These are phyloP conservation scores for Lacanobia oleracea DNA, from an alignment of 2,888 invertebrate genomes.

Conservation along the genomic window DNA sequence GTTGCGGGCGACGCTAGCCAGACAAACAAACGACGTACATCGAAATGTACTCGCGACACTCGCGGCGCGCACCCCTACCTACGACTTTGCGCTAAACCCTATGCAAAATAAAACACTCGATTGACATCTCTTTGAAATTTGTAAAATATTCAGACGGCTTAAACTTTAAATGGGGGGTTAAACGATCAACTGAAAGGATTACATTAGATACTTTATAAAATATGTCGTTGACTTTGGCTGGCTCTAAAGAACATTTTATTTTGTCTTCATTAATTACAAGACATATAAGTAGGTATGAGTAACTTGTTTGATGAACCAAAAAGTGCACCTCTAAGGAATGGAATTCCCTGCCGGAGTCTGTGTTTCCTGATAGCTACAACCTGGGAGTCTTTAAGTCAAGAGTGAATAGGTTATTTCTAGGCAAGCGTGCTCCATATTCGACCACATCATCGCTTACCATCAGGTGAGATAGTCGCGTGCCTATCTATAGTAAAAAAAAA, in stretches of 20 bases:
- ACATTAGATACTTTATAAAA: slow-evolving; percentile 67
- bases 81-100: slow-evolving; percentile 79
- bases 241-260: slow-evolving; percentile 31
- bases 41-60: slow-evolving; percentile 88
- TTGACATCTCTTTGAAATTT: slow-evolving; percentile 90
- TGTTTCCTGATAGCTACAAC: too few relatives aligned
- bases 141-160: slow-evolving; percentile 89
- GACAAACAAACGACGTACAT: slow-evolving; percentile 89
- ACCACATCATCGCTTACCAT: too few relatives aligned
- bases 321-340: too few relatives aligned
- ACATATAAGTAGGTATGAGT: not conserved
- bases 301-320: not conserved
- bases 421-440: too few relatives aligned
- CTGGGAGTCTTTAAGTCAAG: too few relatives aligned
- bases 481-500: too few relatives aligned
- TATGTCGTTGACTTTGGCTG: slow-evolving; percentile 50
- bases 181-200: slow-evolving; percentile 88
- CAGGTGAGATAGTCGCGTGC: too few relatives aligned
- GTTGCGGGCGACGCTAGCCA: slow-evolving; percentile 66
- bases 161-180: slow-evolving; percentile 87
- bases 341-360: too few relatives aligned
- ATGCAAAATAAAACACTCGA: slow-evolving; percentile 90
- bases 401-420: too few relatives aligned
- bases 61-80: slow-evolving; percentile 78
- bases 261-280: slow-evolving; percentile 17